Percentiles rank a stretch among this genome's conserved stretches.
Conservation (phyloP, 2,113 vertebrate genomes). For the Balaenoptera acutorostrata region DNA sequence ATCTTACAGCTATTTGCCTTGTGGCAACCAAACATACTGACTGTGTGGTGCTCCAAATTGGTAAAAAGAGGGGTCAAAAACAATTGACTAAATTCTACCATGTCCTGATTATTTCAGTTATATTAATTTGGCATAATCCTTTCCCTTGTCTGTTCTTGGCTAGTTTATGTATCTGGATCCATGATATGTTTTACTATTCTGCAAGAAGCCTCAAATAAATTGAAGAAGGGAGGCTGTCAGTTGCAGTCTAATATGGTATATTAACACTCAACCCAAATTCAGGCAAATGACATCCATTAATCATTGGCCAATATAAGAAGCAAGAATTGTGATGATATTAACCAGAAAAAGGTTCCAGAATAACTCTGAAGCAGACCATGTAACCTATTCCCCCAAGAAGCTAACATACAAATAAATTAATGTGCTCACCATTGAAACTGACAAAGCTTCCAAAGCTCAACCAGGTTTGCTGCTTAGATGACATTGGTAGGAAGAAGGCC, state of each 20-base stretch:
- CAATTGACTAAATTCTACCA: not conserved
- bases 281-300: constrained; percentile 28
- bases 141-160: constrained; percentile 30
- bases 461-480: not conserved
- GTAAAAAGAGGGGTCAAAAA: not conserved
- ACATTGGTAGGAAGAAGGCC: not conserved
- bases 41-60: not conserved
- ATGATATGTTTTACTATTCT: not conserved
- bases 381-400: not conserved
- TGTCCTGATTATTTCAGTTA: constrained; percentile 11
- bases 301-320: not conserved
- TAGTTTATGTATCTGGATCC: not conserved
- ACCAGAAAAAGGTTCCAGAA: constrained; percentile 14
- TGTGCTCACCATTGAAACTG: not conserved
- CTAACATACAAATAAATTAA: not conserved
- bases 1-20: not conserved
- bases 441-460: not conserved
- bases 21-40: not conserved
- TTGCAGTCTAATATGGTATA: constrained; percentile 5
- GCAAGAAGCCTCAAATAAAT: constrained; percentile 36
- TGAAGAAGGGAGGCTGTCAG: constrained; percentile 7
- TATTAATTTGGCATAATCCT: constrained; percentile 41
- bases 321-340: constrained; percentile 39
- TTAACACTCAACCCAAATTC: constrained; percentile 44
- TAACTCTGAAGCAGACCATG: constrained; percentile 27